Conservation (phyloP, 1,140 invertebrate species). For the Calliopsis andreniformis region DNA sequence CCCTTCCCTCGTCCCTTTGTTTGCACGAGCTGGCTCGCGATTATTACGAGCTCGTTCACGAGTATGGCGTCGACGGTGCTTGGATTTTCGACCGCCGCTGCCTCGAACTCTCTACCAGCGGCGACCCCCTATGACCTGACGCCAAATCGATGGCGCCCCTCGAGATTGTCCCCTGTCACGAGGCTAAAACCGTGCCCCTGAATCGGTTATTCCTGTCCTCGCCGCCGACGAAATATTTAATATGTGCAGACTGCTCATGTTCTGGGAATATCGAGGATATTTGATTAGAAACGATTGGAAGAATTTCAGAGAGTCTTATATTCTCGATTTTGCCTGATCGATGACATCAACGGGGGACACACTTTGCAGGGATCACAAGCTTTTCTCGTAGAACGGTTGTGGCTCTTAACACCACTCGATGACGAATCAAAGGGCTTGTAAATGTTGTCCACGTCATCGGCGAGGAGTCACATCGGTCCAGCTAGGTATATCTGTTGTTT, state of each 20-base stretch:
- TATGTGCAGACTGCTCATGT: neutral
- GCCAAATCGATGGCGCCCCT: no score
- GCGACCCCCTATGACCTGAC: neutral
- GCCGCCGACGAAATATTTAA: neutral
- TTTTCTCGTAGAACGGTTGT: no score
- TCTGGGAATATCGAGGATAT: neutral
- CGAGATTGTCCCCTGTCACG: neutral
- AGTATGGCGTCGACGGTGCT: slow-evolving; percentile 32
- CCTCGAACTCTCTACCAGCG: neutral
- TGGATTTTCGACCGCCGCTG: slow-evolving; percentile 27
- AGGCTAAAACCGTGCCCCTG: neutral
- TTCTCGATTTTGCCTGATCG: no score
- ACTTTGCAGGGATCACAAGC: no score
- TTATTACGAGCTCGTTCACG: slow-evolving; percentile 47
- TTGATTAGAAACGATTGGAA: neutral
- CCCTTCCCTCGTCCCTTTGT: slow-evolving; percentile 1
- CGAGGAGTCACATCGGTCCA: no score
- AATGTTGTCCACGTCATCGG: no score
- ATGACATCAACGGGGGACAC: no score
- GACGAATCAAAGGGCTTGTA: no score
- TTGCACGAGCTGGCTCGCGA: slow-evolving; percentile 51
- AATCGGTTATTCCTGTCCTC: neutral
- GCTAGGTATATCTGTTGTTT: no score
- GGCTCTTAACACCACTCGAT: no score
- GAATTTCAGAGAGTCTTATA: neutral